A percentile compares a stretch with the other conserved stretches of the same genome.
phyloP scores from a whole-genome alignment of 1,140 invertebrate species.

The Lordiphosa collinella region DNA sequence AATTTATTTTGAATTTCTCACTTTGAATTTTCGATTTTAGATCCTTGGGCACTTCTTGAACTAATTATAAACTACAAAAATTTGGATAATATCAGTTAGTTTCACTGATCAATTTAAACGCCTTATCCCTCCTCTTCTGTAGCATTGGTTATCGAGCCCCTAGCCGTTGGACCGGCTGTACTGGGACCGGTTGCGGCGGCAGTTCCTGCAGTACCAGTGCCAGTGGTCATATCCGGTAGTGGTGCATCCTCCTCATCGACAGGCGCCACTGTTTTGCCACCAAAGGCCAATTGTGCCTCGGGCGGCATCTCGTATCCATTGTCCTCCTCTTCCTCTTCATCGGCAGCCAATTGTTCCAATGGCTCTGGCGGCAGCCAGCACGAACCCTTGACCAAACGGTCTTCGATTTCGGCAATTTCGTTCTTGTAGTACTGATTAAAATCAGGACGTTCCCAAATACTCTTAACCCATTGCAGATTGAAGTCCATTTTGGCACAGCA shows the following conservation, averaged over 20 bases:
- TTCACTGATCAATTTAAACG: no score
- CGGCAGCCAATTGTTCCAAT: conserved; percentile 11
- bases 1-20: no score
- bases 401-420: conserved; percentile 64
- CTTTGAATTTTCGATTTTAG: no score
- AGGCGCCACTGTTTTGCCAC: conserved; percentile 28
- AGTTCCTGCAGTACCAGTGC: background rate
- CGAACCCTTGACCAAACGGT: conserved; percentile 52
- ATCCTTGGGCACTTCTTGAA: no score
- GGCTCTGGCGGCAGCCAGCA: conserved; percentile 62
- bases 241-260: background rate
- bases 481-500: conserved; percentile 69
- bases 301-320: conserved; percentile 2
- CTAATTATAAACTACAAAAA: no score
- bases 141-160: no score
- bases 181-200: no score
- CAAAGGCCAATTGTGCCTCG: conserved; percentile 34
- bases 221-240: background rate
- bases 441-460: conserved; percentile 72
- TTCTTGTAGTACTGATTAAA: conserved; percentile 72
- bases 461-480: conserved; percentile 66
- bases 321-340: conserved; percentile 39
- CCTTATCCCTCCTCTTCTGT: no score
- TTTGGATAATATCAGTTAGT: no score
- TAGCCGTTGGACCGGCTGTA: no score